Evolutionary conservation across 2,797 vertebrate species (phyloP).

Genomic region (Lepidocolaptes lacrymiger): DNA sequence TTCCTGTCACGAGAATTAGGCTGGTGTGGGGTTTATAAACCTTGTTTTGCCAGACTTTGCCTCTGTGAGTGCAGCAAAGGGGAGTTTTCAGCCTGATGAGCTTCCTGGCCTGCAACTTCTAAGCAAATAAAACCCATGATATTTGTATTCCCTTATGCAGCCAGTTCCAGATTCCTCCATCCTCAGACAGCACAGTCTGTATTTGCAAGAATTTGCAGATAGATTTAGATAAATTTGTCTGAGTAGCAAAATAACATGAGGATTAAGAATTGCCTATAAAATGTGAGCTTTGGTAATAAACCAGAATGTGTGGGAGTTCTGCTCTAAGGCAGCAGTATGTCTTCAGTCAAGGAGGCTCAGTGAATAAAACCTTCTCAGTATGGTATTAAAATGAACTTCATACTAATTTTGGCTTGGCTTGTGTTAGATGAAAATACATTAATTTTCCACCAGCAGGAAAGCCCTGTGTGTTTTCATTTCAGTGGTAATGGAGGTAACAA

Average conservation of each 20-base stretch:
- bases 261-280: constrained; percentile 53
- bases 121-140: neutral
- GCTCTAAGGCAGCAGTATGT: constrained; percentile 12
- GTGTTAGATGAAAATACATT: neutral
- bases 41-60: neutral
- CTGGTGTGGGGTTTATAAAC: neutral
- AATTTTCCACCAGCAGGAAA: constrained; percentile 9
- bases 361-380: constrained; percentile 36
- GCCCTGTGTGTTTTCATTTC: neutral
- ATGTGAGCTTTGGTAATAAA: constrained; percentile 59
- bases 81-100: neutral
- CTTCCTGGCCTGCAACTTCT: neutral
- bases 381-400: constrained; percentile 30
- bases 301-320: constrained; percentile 38
- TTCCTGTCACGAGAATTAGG: neutral
- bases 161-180: neutral
- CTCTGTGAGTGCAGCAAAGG: neutral
- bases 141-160: neutral
- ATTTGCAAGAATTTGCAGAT: constrained; percentile 36
- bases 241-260: constrained; percentile 26
- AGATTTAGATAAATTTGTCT: constrained; percentile 38
- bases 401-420: constrained; percentile 43
- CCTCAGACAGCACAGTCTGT: constrained; percentile 23
- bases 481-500: neutral
- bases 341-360: neutral